Evolutionary conservation across 2,113 vertebrate species (phyloP).

Genomic region (Chiloscyllium plagiosum): DNA sequence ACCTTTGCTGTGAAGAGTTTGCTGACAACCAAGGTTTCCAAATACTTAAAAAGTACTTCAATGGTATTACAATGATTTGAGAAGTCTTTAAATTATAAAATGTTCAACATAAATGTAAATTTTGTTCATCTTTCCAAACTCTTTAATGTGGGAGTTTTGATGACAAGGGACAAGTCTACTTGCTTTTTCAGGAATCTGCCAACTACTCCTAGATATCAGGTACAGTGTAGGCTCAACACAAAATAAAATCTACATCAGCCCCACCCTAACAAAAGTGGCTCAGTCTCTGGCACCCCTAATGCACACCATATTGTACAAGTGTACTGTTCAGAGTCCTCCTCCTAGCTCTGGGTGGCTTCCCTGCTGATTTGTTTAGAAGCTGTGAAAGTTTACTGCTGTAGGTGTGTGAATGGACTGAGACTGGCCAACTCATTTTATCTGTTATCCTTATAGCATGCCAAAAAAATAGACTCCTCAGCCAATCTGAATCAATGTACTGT

Average conservation of each 20-base stretch:
- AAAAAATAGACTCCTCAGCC: neutral
- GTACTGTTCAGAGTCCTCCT: neutral
- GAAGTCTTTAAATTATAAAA: neutral
- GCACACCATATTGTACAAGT: neutral
- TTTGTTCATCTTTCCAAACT: neutral
- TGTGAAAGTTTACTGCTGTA: neutral
- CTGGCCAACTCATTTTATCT: neutral
- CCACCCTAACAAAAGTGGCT: neutral
- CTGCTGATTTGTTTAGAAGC: neutral
- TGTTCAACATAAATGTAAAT: neutral
- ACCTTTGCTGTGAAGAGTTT: neutral
- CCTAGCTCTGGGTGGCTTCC: neutral
- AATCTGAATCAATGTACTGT: neutral
- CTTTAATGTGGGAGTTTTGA: neutral
- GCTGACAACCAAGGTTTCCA: neutral
- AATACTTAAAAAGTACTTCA: neutral
- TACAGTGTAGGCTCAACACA: neutral
- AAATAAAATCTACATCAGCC: neutral
- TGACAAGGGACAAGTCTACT: no score
- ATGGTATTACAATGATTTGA: neutral
- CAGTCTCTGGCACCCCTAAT: neutral
- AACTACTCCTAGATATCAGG: neutral
- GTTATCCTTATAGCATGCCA: neutral
- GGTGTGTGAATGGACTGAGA: neutral
- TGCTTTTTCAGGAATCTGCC: neutral